Conservation (phyloP, 1,140 invertebrate genomes). For the Oncopeltus fasciatus region DNA sequence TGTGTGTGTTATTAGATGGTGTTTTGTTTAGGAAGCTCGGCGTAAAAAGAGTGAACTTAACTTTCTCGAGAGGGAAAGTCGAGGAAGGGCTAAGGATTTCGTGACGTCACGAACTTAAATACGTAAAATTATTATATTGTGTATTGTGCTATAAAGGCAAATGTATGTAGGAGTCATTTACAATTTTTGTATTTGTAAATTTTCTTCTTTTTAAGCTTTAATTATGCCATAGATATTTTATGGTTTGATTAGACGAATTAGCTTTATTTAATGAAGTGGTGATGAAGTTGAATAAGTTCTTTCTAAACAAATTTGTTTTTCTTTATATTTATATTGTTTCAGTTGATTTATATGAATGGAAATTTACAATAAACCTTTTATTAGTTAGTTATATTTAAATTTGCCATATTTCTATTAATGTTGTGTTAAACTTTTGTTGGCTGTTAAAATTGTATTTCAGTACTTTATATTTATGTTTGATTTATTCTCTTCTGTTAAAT, state of each 20-base stretch:
- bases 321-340: not conserved
- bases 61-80: not conserved
- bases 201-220: constrained; percentile 13
- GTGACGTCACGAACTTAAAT: constrained; percentile 1
- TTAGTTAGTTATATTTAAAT: not conserved
- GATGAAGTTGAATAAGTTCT: not conserved
- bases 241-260: not conserved
- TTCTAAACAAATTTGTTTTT: not conserved
- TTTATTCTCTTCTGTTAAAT: constrained; percentile 1
- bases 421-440: constrained; percentile 6
- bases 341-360: not conserved
- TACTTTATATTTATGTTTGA: constrained; percentile 3
- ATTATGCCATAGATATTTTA: not conserved
- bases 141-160: constrained; percentile 1
- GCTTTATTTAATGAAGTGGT: not conserved
- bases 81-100: no score
- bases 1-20: not conserved
- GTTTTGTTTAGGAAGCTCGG: not conserved
- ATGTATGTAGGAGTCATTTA: constrained; percentile 5
- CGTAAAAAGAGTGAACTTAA: not conserved
- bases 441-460: constrained; percentile 2
- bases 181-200: constrained; percentile 7
- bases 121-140: constrained; percentile 4
- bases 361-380: not conserved
- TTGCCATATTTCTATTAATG: not conserved